Evolutionary conservation across 2,113 vertebrate species (phyloP).

Genomic region (Sylvietta virens): DNA sequence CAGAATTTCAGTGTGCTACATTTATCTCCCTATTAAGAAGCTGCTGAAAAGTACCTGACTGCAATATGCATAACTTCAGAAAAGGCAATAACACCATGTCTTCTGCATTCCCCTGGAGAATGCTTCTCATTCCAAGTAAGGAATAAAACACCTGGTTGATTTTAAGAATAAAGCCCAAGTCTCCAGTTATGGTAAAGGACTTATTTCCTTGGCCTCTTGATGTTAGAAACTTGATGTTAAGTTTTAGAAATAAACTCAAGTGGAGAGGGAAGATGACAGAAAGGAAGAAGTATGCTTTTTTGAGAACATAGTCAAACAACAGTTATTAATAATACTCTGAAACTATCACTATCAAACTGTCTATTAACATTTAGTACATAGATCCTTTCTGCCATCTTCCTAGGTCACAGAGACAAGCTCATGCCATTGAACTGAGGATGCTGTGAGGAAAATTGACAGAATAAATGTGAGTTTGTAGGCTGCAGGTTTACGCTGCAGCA

Average conservation of each 20-base stretch:
- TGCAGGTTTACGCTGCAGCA: neutral
- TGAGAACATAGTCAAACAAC: neutral
- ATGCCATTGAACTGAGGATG: neutral
- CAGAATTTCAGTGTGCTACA: neutral
- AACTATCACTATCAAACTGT: neutral
- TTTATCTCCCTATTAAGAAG: neutral
- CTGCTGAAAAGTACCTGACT: neutral
- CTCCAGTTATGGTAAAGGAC: neutral
- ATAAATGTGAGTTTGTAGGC: neutral
- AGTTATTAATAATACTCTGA: neutral
- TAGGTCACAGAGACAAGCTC: neutral
- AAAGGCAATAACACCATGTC: neutral
- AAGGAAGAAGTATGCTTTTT: rapidly evolving
- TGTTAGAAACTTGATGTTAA: neutral
- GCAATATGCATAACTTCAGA: neutral
- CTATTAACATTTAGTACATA: neutral
- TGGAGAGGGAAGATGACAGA: neutral
- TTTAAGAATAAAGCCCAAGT: neutral
- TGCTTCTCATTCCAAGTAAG: neutral
- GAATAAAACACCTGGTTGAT: neutral
- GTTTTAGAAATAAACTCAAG: neutral
- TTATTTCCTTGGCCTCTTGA: neutral
- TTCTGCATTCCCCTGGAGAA: neutral
- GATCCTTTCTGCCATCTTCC: neutral
- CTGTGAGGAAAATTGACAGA: neutral